Conservation (phyloP, 1,140 invertebrate species). For the Zaprionus ghesquierei region DNA sequence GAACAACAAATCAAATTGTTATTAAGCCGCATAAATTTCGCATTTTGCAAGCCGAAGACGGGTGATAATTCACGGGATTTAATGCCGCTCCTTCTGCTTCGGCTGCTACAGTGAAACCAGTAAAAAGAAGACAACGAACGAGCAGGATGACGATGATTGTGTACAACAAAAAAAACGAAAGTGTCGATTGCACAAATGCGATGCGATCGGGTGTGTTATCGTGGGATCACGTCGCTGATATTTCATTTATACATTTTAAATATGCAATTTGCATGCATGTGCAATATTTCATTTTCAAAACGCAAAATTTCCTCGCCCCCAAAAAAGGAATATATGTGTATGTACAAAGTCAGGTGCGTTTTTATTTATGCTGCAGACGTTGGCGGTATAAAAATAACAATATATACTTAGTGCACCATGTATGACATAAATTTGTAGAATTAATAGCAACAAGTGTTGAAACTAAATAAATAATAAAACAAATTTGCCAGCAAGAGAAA, state of each 20-base stretch:
- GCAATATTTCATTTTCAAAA: conserved; percentile 54
- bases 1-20: conserved; percentile 44
- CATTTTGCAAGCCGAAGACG: conserved; percentile 21
- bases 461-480: conserved; percentile 5
- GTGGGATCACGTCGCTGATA: conserved; percentile 48
- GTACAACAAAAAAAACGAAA: conserved; percentile 35
- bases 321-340: background rate
- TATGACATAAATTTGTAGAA: conserved; percentile 19
- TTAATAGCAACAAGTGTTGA: conserved; percentile 17
- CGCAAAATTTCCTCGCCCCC: conserved; percentile 16
- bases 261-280: conserved; percentile 60
- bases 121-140: background rate
- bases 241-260: conserved; percentile 49
- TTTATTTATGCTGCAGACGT: conserved; percentile 20
- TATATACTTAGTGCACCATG: background rate
- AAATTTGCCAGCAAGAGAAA: conserved; percentile 8
- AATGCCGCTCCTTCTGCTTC: conserved; percentile 18
- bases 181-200: conserved; percentile 27
- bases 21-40: conserved; percentile 42
- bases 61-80: conserved; percentile 30
- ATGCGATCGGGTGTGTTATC: conserved; percentile 17
- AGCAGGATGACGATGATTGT: background rate
- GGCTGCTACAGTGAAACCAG: background rate
- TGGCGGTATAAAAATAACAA: background rate
- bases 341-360: conserved; percentile 2